Evolutionary conservation across 2,888 invertebrate species (phyloP), one percentile per base, ranked within the genome.

Genomic region (Parnassius glacialis): DNA sequence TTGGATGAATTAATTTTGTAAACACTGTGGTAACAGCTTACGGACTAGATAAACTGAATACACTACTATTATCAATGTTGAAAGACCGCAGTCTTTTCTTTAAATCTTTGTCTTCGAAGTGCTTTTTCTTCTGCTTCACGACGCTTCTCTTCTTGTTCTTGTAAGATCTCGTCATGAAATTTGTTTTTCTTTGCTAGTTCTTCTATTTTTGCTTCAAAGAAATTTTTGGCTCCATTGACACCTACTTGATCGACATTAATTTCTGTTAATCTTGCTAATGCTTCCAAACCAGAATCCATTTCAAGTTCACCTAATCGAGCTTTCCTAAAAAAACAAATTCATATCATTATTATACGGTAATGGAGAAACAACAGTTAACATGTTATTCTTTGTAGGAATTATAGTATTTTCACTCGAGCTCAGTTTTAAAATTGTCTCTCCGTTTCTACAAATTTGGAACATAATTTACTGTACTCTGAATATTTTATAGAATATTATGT

Each of bases 121-220:
- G 96, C 95, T 74, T 94, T 96, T 72, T 97, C 97, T 78, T 98
- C 97, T 62, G 97, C 96, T 74, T 95, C 93, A 59, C 94, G 93
- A 68, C 95, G 95, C 71, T 96, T 94, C 74, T 97, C 96, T 77
- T 98, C 97, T 80, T 98, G 97, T 80, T 98, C 98, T 83, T 96
- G 94, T 65, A 96, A 94, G 67, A 98, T 98, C 88, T 98, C 98
- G 70, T 96, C 95, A 79, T 98, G 98, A 85, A 98, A 98, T 89
- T 97, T 97, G 79, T 95, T 97, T 62, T 94, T 93, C 75, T 95
- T 95, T 10, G 95, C 87, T 67, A 97, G 93, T 77, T 97, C 96
- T 76, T 96, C 96, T 74, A 98, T 98, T 95, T 98, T 98, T 0
- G 98, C 97, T 92, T 98, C 97, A 79, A 98, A 98, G 92, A 98